Evolutionary conservation across 2,888 invertebrate genomes (phyloP).

Genomic region (Arge pagana): DNA sequence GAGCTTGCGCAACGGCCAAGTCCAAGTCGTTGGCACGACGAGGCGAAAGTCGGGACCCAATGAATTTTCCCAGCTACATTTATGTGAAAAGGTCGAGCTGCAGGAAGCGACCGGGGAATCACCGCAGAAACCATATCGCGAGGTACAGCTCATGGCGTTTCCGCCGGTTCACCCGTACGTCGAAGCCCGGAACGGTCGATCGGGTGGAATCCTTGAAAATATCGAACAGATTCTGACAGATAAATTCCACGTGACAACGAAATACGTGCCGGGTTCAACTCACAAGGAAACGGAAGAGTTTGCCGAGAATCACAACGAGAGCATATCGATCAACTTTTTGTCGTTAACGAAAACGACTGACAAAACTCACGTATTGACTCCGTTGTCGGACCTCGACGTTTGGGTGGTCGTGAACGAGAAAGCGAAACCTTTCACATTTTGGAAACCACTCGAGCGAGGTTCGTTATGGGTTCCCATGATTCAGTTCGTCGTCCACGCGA

Average conservation of each 20-base stretch:
- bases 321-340: background rate
- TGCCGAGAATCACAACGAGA: background rate
- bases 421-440: background rate
- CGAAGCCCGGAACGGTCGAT: background rate
- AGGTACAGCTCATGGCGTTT: background rate
- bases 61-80: background rate
- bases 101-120: background rate
- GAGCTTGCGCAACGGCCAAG: background rate
- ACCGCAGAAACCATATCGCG: background rate
- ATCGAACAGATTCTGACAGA: background rate
- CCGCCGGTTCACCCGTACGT: background rate
- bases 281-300: background rate
- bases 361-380: too few species aligned
- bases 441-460: conserved; percentile 24
- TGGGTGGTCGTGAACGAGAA: background rate
- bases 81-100: too few species aligned
- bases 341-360: background rate
- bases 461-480: conserved; percentile 6
- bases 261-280: background rate
- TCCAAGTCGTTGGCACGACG: background rate
- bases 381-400: background rate
- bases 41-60: background rate
- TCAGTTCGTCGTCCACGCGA: background rate
- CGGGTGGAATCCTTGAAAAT: background rate
- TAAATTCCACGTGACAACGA: background rate